Base-by-base conservation (phyloP, 2,888 invertebrate genomes). In the Hyposoter dolosus region DNA sequence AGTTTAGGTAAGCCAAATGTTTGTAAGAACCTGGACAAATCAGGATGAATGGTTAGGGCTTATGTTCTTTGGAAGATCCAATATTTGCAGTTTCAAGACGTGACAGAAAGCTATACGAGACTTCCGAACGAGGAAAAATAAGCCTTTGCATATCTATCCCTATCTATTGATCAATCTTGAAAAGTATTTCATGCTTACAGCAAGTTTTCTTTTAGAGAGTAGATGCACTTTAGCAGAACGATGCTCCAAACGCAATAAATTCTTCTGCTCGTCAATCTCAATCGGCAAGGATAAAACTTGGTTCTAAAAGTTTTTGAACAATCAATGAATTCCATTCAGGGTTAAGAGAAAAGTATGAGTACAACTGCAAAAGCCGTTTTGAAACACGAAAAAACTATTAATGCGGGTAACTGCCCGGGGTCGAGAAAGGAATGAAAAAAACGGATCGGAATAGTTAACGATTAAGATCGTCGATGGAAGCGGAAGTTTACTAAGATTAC, bases 11-110 rank as follows among this genome's bases (percentile, higher is more conserved):
- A 87, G 75, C 81, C 79, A 81, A 83, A 88, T 83, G 80, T 77
- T 85, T 19, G 65, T 45, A 71, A 74, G 84, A 87, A 82, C 75
- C 87, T 63, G 81, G 80, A 87, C 85, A 81, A 87, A 88, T 88
- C 88, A 84, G 69, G 83, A 84, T 60, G 66, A 75, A 83, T 82
- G 69, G 74, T 80, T 77, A 28, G 72, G 74, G 72, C 65, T 82
- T 71, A 35, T 81, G 83, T 47, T 45, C 45, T 47, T n/a, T 5
- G 50, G 78, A 50, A 43, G 40, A 68, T 85, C 53, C 78, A 85
- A 85, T 85, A 85, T 82, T 85, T 85, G 82, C 77, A 28, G 50
- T 69, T 72, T 69, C 69, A 75, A 85, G 75, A 50, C 75, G 79
- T 23, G 77, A 53, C 75, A 75, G 68, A 63, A 84, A 79, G 69